A percentile compares a stretch with the other conserved stretches of the same genome.
Conservation (phyloP, 2,797 vertebrate species). For the Bufotes viridis region DNA sequence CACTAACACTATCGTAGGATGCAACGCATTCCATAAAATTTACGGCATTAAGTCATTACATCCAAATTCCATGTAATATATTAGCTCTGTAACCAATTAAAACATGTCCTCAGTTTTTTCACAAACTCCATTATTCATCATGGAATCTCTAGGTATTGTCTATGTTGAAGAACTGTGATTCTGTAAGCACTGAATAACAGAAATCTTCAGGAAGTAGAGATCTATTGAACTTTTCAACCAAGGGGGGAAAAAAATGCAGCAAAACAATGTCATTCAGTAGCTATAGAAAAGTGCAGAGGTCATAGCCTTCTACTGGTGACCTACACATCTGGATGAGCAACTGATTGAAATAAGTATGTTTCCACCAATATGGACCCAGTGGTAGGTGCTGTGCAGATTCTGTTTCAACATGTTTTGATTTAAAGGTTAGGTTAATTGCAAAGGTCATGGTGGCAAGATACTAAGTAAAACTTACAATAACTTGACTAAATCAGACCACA, state of each 20-base stretch:
- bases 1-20: slow-evolving; percentile 22
- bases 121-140: slow-evolving; percentile 3
- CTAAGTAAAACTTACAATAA: slow-evolving; percentile 15
- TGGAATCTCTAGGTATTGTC: neutral
- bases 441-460: slow-evolving; percentile 41
- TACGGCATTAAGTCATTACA: slow-evolving; percentile 41
- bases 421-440: slow-evolving; percentile 47
- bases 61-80: slow-evolving; percentile 30
- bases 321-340: slow-evolving; percentile 59
- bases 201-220: slow-evolving; percentile 9
- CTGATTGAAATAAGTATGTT: slow-evolving; percentile 50
- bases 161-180: neutral
- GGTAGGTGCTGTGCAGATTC: slow-evolving; percentile 49
- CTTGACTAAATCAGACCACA: neutral
- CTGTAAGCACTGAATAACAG: neutral
- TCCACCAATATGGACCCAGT: slow-evolving; percentile 47
- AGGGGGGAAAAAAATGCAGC: slow-evolving; percentile 15
- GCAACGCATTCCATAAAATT: slow-evolving; percentile 42
- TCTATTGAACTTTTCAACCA: slow-evolving; percentile 47
- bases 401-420: slow-evolving; percentile 55
- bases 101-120: slow-evolving; percentile 10
- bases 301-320: slow-evolving; percentile 44
- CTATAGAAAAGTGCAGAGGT: slow-evolving; percentile 52
- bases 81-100: slow-evolving; percentile 33
- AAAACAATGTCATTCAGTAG: slow-evolving; percentile 49